Conservation (phyloP, 2,113 vertebrate species). For the Fukomys damarensis region DNA sequence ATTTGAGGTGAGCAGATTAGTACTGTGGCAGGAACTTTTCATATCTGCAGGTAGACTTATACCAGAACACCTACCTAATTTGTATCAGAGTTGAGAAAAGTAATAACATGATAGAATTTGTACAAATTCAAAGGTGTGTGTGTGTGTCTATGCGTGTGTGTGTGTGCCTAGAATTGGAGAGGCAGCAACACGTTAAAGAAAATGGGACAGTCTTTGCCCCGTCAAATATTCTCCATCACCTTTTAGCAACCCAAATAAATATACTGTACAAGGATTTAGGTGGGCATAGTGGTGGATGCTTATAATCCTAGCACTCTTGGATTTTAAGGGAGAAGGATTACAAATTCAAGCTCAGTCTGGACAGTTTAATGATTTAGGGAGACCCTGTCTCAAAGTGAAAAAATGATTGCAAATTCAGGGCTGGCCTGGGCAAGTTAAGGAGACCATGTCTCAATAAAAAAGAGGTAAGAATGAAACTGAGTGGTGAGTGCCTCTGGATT, state of each 20-base stretch:
- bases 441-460: background rate
- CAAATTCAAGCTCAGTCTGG: background rate
- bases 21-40: background rate
- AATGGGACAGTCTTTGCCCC: background rate
- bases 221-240: background rate
- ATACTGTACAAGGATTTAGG: background rate
- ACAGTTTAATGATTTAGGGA: background rate
- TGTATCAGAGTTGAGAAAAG: background rate
- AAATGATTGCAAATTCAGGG: background rate
- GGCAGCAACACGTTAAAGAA: background rate
- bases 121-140: background rate
- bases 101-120: background rate
- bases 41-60: background rate
- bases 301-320: background rate
- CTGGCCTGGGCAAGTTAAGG: background rate
- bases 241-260: background rate
- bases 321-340: background rate
- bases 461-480: background rate
- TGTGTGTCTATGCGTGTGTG: background rate
- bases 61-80: background rate
- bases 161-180: background rate
- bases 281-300: background rate
- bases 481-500: background rate
- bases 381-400: background rate
- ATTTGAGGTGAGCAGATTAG: slow-evolving; percentile 91